phyloP scores from a whole-genome alignment of 1,140 invertebrate species.

The Diabrotica virgifera region DNA sequence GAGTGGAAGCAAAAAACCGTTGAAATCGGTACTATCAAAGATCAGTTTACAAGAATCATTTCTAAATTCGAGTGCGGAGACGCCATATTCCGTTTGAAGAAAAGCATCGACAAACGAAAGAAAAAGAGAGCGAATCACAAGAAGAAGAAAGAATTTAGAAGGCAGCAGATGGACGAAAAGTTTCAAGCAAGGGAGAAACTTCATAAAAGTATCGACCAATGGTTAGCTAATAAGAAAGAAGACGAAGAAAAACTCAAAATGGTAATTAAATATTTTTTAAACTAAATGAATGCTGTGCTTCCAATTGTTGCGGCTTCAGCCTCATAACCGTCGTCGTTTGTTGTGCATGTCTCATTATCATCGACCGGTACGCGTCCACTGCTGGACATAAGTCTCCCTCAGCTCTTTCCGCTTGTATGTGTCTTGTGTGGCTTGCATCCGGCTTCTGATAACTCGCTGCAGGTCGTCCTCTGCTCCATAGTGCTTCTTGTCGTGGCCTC shows the following conservation, averaged over 20 bases:
- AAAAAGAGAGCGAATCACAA: constrained; percentile 57
- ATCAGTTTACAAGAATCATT: constrained; percentile 49
- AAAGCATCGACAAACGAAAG: constrained; percentile 52
- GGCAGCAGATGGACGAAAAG: constrained; percentile 48
- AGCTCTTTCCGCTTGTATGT: no score
- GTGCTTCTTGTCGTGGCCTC: no score
- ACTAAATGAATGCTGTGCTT: no score
- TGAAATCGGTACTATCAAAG: constrained; percentile 51
- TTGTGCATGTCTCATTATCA: no score
- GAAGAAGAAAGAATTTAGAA: constrained; percentile 48
- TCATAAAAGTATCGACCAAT: constrained; percentile 59
- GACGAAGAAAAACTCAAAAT: constrained; percentile 60
- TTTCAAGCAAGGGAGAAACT: constrained; percentile 49
- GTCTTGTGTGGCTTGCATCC: no score
- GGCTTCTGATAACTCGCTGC: no score
- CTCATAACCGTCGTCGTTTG: no score
- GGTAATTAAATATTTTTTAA: constrained; percentile 42
- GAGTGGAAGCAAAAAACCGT: constrained; percentile 55
- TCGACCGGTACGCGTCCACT: no score
- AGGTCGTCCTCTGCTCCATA: no score
- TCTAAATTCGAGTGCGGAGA: constrained; percentile 47
- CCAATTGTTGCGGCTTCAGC: no score
- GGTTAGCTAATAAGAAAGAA: constrained; percentile 58
- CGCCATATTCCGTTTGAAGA: constrained; percentile 50
- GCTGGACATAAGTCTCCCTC: no score